Percentiles rank a stretch among this genome's conserved stretches.
These are phyloP conservation scores for Dicyrtoma fusca DNA, from an alignment of 2,888 invertebrate species.

Conservation along the genomic window DNA sequence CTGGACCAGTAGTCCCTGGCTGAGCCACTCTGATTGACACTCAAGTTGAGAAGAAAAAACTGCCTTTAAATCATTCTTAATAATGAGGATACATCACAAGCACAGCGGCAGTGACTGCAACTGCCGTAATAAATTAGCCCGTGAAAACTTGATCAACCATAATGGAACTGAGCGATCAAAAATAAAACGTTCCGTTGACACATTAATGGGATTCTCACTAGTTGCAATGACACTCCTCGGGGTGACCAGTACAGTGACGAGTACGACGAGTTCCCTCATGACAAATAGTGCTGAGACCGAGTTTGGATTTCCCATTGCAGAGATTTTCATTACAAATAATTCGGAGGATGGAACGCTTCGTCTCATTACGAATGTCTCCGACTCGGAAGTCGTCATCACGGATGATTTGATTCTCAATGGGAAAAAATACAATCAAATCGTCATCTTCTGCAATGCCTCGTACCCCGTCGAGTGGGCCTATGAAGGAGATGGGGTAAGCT, in stretches of 20 bases:
- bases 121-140: too few species aligned
- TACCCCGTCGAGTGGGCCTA: slow-evolving; percentile 54
- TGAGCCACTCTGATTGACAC: too few species aligned
- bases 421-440: slow-evolving; percentile 51
- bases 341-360: neutral
- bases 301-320: slow-evolving; percentile 29
- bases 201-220: too few species aligned
- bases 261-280: neutral
- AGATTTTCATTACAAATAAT: slow-evolving; percentile 28
- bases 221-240: neutral
- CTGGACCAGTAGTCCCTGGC: too few species aligned
- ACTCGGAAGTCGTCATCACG: slow-evolving; percentile 47
- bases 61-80: too few species aligned
- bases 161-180: too few species aligned
- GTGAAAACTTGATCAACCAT: too few species aligned
- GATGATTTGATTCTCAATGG: slow-evolving; percentile 48
- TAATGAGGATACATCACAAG: too few species aligned
- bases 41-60: too few species aligned
- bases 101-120: too few species aligned
- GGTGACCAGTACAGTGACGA: neutral
- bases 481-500: slow-evolving; percentile 54
- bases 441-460: slow-evolving; percentile 51
- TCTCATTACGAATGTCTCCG: slow-evolving; percentile 37
- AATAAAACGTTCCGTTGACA: too few species aligned
- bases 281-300: slow-evolving; percentile 32